These are phyloP conservation scores for Labrus mixtus DNA, from an alignment of 2,113 vertebrate species.

Conservation along the genomic window DNA sequence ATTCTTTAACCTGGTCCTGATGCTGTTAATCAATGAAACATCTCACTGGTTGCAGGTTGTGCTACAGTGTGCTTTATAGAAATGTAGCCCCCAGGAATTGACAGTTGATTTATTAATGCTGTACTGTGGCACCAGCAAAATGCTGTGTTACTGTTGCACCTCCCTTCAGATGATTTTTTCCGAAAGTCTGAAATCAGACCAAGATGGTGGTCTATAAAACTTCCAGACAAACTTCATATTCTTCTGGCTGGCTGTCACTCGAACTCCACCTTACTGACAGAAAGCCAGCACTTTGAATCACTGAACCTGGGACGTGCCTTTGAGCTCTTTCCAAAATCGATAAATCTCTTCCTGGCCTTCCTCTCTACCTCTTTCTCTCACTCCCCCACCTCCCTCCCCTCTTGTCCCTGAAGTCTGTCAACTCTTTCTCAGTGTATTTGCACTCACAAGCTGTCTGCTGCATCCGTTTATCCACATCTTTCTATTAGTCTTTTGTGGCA, in stretches of 20 bases:
- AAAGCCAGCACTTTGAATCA: slow-evolving; percentile 49
- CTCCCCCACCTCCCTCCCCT: slow-evolving; percentile 18
- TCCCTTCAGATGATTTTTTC: slow-evolving; percentile 19
- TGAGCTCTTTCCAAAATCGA: slow-evolving; percentile 58
- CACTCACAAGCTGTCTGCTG: slow-evolving; percentile 11
- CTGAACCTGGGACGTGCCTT: slow-evolving; percentile 33
- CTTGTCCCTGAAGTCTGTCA: slow-evolving; percentile 19
- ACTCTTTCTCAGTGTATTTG: neutral
- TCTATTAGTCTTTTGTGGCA: slow-evolving; percentile 4
- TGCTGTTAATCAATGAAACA: neutral
- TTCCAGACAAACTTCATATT: slow-evolving; percentile 19
- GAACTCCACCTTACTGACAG: slow-evolving; percentile 30
- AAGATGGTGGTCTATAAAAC: slow-evolving; percentile 7
- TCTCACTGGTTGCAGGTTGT: slow-evolving; percentile 5
- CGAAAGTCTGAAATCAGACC: slow-evolving; percentile 2
- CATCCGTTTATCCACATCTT: neutral
- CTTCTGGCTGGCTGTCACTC: slow-evolving; percentile 37
- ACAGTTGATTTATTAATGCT: slow-evolving; percentile 24
- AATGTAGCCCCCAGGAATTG: neutral
- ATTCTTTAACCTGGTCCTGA: too few relatives aligned
- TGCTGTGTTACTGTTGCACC: slow-evolving; percentile 41
- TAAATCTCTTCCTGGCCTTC: slow-evolving; percentile 26
- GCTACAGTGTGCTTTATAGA: slow-evolving; percentile 12
- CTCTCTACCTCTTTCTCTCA: neutral
- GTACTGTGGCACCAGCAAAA: slow-evolving; percentile 28